phyloP scores from a whole-genome alignment of 2,113 vertebrate genomes.

The Ifrita kowaldi region DNA sequence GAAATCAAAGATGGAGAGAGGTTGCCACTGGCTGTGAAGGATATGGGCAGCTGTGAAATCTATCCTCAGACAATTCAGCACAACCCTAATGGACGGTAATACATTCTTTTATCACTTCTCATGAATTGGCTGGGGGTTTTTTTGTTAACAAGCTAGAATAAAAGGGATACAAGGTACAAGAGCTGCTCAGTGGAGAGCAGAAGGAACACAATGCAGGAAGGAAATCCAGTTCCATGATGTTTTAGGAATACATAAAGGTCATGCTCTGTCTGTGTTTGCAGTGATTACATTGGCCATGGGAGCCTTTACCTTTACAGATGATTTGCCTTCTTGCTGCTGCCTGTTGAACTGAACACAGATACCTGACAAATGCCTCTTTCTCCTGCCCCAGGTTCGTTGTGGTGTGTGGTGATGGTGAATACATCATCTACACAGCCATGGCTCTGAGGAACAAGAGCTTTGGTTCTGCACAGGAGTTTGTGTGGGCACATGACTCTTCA shows the following conservation, averaged over 20 bases:
- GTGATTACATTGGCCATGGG: background rate
- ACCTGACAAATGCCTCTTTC: background rate
- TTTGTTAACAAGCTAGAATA: background rate
- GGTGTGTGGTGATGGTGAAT: conserved; percentile 96
- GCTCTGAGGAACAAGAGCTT: conserved; percentile 98
- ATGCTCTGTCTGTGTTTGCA: background rate
- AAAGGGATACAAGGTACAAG: background rate
- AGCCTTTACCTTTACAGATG: background rate
- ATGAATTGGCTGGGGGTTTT: background rate
- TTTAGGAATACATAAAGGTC: background rate
- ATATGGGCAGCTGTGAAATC: conserved; percentile 99
- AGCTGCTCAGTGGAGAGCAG: background rate
- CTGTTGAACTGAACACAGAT: background rate
- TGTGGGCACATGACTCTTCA: conserved; percentile 97
- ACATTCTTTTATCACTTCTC: background rate
- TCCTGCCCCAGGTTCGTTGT: conserved; percentile 84
- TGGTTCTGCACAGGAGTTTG: conserved; percentile 97
- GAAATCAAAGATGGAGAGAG: conserved; percentile 98
- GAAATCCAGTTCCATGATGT: background rate
- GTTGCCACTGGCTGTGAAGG: conserved; percentile 93
- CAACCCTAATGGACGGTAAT: conserved; percentile 95
- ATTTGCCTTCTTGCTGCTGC: background rate
- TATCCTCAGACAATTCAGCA: conserved; percentile 99
- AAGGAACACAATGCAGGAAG: background rate
- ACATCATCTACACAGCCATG: conserved; percentile 99